Conservation (phyloP, 2,888 invertebrate genomes). For the Lochmaea crataegi region DNA sequence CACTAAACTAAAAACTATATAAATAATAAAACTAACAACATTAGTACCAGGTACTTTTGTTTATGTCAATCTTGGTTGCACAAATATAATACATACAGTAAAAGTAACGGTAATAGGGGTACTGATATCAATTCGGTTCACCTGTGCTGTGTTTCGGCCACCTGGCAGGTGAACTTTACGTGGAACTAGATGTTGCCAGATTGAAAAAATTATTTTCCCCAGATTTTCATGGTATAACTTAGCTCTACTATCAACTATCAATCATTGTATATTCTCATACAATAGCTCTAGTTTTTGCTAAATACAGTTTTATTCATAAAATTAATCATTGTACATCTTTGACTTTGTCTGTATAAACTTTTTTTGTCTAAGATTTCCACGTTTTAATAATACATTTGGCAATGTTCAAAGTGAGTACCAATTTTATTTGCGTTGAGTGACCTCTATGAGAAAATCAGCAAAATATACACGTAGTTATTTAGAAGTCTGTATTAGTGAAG, state of each 20-base stretch:
- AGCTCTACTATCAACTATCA: too few relatives aligned
- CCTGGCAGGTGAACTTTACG: slow-evolving; percentile 55
- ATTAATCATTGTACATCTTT: too few relatives aligned
- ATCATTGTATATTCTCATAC: too few relatives aligned
- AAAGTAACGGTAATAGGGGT: slow-evolving; percentile 36
- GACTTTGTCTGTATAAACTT: too few relatives aligned
- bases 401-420: neutral
- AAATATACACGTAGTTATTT: neutral
- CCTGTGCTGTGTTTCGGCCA: slow-evolving; percentile 56
- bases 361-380: neutral
- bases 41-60: neutral
- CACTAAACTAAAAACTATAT: slow-evolving; percentile 14
- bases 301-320: too few relatives aligned
- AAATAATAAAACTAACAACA: slow-evolving; percentile 13
- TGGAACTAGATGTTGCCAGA: slow-evolving; percentile 32
- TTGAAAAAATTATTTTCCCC: neutral
- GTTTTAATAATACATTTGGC: neutral
- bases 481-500: too few relatives aligned
- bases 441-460: neutral
- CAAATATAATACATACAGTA: slow-evolving; percentile 32
- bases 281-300: too few relatives aligned
- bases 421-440: neutral
- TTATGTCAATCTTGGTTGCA: slow-evolving; percentile 34
- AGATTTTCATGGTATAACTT: too few relatives aligned
- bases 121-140: slow-evolving; percentile 50